These are phyloP conservation scores for Acronicta aceris DNA, from an alignment of 2,888 invertebrate genomes.

Conservation along the genomic window DNA sequence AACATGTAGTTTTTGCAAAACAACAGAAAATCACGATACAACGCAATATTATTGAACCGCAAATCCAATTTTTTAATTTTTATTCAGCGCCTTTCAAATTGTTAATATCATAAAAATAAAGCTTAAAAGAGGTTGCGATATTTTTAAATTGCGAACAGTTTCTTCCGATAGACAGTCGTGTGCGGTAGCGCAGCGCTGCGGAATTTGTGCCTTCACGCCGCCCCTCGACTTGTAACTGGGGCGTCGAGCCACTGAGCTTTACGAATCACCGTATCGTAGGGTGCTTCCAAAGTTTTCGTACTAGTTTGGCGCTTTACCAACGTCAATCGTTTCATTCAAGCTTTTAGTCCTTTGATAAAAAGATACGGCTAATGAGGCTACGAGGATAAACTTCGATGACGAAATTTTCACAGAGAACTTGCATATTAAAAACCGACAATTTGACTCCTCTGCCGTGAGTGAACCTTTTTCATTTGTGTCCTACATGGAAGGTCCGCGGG, in stretches of 20 bases:
- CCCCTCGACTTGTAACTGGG: slow-evolving; percentile 55
- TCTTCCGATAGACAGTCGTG: slow-evolving; percentile 30
- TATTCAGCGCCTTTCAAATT: not conserved
- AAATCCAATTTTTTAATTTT: not conserved
- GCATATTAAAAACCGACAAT: not conserved
- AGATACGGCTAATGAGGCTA: slow-evolving; percentile 1
- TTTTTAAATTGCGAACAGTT: slow-evolving; percentile 29
- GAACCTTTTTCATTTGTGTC: no score
- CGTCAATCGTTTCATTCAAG: slow-evolving; percentile 39
- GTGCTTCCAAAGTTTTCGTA: slow-evolving; percentile 43
- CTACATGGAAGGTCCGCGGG: no score
- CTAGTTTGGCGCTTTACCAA: slow-evolving; percentile 26
- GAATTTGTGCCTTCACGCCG: slow-evolving; percentile 49
- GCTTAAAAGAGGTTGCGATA: slow-evolving; percentile 5
- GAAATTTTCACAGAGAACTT: not conserved
- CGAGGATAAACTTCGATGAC: not conserved
- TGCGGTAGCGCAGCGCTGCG: slow-evolving; percentile 33
- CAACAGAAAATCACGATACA: not conserved
- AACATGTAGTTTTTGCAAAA: slow-evolving; percentile 20
- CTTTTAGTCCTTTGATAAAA: slow-evolving; percentile 12
- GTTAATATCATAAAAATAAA: not conserved
- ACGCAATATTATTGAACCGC: slow-evolving; percentile 4
- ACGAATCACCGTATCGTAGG: slow-evolving; percentile 47
- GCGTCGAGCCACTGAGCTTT: slow-evolving; percentile 48
- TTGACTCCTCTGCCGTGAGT: no score